These are phyloP conservation scores for Aplidium turbinatum DNA, from an alignment of 23 tunicate genomes.

Conservation along the genomic window DNA sequence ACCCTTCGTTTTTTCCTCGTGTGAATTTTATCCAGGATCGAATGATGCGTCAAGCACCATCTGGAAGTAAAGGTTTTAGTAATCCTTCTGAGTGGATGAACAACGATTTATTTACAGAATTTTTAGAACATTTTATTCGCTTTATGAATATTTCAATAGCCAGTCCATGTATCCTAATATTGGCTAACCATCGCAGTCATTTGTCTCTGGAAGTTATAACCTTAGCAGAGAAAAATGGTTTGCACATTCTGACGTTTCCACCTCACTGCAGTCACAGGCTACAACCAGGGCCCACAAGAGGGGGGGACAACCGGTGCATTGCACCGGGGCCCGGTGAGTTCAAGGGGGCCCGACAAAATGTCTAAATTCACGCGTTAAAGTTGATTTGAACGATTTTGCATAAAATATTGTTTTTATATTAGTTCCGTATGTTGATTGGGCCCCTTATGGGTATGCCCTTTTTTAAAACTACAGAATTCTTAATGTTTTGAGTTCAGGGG, in stretches of 20 bases:
- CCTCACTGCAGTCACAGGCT: slow-evolving; percentile 55
- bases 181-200: slow-evolving; percentile 16
- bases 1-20: slow-evolving; percentile 28
- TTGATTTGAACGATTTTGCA: no score
- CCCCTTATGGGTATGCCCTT: no score
- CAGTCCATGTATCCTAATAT: not conserved
- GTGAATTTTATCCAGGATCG: slow-evolving; percentile 15
- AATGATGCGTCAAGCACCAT: not conserved
- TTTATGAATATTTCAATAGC: not conserved
- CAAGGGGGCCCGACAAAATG: no score
- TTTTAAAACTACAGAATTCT: no score
- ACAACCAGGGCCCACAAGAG: no score
- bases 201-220: slow-evolving; percentile 11
- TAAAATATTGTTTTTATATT: no score
- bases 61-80: slow-evolving; percentile 15
- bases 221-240: slow-evolving; percentile 14
- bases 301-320: no score
- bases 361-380: no score
- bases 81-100: slow-evolving; percentile 38
- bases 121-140: slow-evolving; percentile 3
- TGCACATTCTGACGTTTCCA: slow-evolving; percentile 42
- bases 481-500: no score
- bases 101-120: slow-evolving; percentile 15
- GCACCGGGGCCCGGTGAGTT: no score
- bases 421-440: no score